These are phyloP conservation scores for Gambusia holbrooki DNA, from an alignment of 2,113 vertebrate species.

Conservation along the genomic window DNA sequence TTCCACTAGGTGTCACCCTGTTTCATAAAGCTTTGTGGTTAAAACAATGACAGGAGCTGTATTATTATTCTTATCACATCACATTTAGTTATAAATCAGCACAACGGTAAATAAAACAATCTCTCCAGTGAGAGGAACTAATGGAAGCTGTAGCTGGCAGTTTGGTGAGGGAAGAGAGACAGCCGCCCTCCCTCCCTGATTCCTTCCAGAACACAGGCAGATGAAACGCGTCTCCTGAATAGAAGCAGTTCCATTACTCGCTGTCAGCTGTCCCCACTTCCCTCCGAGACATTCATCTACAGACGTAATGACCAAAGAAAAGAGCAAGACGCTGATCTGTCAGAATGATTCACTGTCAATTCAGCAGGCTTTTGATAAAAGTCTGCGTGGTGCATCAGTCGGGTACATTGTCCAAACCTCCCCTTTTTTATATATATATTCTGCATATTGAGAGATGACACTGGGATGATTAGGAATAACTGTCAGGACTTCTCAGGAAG, in stretches of 20 bases:
- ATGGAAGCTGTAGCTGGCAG: slow-evolving; percentile 56
- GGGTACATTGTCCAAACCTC: slow-evolving; percentile 4
- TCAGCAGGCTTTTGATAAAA: slow-evolving; percentile 51
- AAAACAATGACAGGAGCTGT: neutral
- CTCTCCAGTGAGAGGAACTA: slow-evolving; percentile 40
- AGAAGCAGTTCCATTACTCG: slow-evolving; percentile 66
- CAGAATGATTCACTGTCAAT: slow-evolving; percentile 76
- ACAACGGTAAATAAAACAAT: slow-evolving; percentile 32
- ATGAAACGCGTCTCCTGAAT: slow-evolving; percentile 49
- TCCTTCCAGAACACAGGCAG: slow-evolving; percentile 24
- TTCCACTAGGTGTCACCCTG: too few species aligned
- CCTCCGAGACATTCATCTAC: slow-evolving; percentile 47
- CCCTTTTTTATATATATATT: slow-evolving; percentile 12
- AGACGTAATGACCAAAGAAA: slow-evolving; percentile 63
- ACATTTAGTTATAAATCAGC: slow-evolving; percentile 12
- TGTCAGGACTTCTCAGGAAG: slow-evolving; percentile 16
- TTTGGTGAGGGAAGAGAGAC: slow-evolving; percentile 16
- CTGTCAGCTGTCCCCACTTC: slow-evolving; percentile 41
- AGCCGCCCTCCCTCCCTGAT: neutral
- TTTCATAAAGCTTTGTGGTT: too few species aligned
- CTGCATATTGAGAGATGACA: slow-evolving; percentile 43
- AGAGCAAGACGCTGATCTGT: slow-evolving; percentile 62
- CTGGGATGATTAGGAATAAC: slow-evolving; percentile 30
- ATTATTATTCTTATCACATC: slow-evolving; percentile 12
- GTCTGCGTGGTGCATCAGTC: slow-evolving; percentile 15